Evolutionary conservation across 1,140 invertebrate genomes (phyloP).

Genomic region (Sitobion miscanthi): DNA sequence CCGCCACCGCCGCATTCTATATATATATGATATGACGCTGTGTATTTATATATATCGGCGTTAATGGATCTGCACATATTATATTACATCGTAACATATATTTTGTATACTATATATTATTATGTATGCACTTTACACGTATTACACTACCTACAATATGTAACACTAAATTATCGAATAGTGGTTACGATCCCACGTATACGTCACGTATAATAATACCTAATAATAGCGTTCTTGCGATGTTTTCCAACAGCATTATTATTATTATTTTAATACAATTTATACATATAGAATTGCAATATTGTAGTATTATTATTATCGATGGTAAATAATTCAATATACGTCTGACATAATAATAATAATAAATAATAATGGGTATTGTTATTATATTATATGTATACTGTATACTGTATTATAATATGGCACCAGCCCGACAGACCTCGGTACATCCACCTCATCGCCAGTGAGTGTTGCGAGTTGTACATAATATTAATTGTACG

Average conservation of each 20-base stretch:
- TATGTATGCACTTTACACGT: background rate
- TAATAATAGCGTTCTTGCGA: background rate
- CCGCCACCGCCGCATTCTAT: background rate
- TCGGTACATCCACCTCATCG: too few species aligned
- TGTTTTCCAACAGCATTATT: background rate
- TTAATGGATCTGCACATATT: background rate
- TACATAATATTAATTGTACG: too few species aligned
- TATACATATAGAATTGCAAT: background rate
- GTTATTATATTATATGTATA: too few species aligned
- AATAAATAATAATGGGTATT: too few species aligned
- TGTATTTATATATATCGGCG: background rate
- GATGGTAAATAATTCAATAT: too few species aligned
- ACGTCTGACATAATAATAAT: too few species aligned
- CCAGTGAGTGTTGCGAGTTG: too few species aligned
- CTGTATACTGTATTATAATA: too few species aligned
- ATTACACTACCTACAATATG: background rate
- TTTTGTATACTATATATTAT: background rate
- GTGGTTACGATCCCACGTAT: background rate
- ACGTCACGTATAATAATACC: background rate
- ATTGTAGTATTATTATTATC: background rate
- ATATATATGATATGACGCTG: background rate
- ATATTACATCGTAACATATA: slow-evolving; percentile 9
- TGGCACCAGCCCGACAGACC: too few species aligned
- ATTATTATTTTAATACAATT: background rate
- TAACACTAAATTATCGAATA: slow-evolving; percentile 4